Evolutionary conservation across 2,113 vertebrate species (phyloP).

Genomic region (Plotosus lineatus): DNA sequence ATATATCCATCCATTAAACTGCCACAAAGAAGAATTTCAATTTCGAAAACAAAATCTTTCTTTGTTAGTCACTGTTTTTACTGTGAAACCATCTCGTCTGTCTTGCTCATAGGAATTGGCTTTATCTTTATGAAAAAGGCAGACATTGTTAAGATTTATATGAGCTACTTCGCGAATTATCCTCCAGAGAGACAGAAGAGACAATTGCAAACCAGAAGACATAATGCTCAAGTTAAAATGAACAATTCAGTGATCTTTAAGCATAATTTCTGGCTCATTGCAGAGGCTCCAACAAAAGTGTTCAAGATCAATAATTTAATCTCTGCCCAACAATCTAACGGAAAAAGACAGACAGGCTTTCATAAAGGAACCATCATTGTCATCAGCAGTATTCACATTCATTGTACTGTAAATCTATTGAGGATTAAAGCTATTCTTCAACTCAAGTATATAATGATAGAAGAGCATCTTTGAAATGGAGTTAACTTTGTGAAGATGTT

Average conservation of each 20-base stretch:
- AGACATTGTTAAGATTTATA: slow-evolving; percentile 20
- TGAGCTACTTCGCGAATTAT: slow-evolving; percentile 18
- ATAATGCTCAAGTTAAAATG: slow-evolving; percentile 27
- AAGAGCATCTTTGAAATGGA: not conserved
- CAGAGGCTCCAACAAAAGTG: slow-evolving; percentile 32
- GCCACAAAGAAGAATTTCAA: not conserved
- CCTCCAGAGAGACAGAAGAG: slow-evolving; percentile 23
- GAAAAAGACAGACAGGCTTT: slow-evolving; percentile 33
- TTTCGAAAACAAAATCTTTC: not conserved
- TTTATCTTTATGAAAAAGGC: slow-evolving; percentile 1
- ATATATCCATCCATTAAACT: not conserved
- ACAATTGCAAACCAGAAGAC: slow-evolving; percentile 29
- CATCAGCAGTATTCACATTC: slow-evolving; percentile 27
- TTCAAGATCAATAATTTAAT: slow-evolving; percentile 36
- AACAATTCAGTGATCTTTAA: slow-evolving; percentile 37
- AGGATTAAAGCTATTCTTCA: not conserved
- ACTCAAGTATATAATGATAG: slow-evolving; percentile 4
- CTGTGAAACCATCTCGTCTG: not conserved
- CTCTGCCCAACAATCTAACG: slow-evolving; percentile 22
- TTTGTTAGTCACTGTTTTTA: slow-evolving; percentile 7
- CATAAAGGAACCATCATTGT: slow-evolving; percentile 28
- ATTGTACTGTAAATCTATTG: slow-evolving; percentile 32
- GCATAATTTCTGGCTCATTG: slow-evolving; percentile 34
- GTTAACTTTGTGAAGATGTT: not conserved
- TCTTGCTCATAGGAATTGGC: not conserved